These are phyloP conservation scores for Nemotelus nigrinus DNA, from an alignment of 2,888 invertebrate species.

Conservation along the genomic window DNA sequence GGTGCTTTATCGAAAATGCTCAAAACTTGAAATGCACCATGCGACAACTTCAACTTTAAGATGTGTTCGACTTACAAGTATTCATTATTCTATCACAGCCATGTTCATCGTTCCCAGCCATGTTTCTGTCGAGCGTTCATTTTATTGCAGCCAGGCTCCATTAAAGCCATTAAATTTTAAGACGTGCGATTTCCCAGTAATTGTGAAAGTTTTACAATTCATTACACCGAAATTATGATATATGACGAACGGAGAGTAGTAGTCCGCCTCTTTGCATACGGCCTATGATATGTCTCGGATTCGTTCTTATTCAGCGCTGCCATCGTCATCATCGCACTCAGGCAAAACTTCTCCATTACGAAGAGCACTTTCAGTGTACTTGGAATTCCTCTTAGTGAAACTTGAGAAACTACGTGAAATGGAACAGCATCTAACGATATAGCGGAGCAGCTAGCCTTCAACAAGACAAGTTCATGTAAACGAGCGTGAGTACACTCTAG, in stretches of 20 bases:
- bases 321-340: neutral
- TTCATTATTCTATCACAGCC: no score
- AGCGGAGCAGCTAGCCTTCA: neutral
- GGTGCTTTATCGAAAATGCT: no score
- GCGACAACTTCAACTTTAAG: no score
- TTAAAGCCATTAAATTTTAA: constrained; percentile 28
- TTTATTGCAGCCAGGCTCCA: neutral
- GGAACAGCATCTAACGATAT: constrained; percentile 24
- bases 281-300: constrained; percentile 8
- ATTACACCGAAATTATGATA: constrained; percentile 40
- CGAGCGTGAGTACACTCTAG: neutral
- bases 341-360: constrained; percentile 37
- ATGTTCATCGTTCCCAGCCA: no score
- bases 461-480: neutral
- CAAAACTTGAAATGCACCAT: no score
- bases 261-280: constrained; percentile 25
- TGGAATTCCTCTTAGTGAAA: constrained; percentile 37
- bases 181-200: constrained; percentile 33
- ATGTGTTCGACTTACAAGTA: no score
- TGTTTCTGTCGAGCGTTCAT: no score
- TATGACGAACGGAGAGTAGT: constrained; percentile 26
- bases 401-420: constrained; percentile 32
- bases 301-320: neutral
- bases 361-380: constrained; percentile 37
- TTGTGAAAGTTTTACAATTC: constrained; percentile 38